These are phyloP conservation scores for Rugalucina vietnamica DNA, from an alignment of 2,888 invertebrate species.

Conservation along the genomic window DNA sequence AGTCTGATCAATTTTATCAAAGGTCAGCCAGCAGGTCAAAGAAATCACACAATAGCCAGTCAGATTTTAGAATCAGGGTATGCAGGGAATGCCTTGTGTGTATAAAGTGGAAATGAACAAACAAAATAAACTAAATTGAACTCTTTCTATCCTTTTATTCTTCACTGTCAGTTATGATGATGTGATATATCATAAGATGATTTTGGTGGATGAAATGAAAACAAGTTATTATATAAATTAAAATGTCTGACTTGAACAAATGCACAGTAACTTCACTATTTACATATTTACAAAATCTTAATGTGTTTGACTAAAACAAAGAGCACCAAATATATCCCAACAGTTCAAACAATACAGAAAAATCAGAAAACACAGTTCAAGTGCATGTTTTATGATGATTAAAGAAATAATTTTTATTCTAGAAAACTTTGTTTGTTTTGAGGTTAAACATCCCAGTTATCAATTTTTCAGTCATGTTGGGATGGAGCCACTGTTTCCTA, in stretches of 20 bases:
- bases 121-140: not conserved
- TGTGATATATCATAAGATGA: not conserved
- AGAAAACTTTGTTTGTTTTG: too few relatives aligned
- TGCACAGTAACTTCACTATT: not conserved
- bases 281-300: not conserved
- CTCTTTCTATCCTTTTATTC: conserved; percentile 13
- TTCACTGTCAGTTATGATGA: not conserved
- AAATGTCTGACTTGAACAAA: not conserved
- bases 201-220: not conserved
- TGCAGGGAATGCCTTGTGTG: too few relatives aligned
- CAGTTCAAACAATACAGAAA: not conserved
- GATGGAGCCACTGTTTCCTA: too few relatives aligned
- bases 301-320: not conserved
- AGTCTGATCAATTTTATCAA: too few relatives aligned
- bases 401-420: too few relatives aligned
- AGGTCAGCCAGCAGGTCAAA: too few relatives aligned
- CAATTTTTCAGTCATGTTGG: too few relatives aligned
- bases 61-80: too few relatives aligned
- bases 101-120: not conserved
- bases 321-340: conserved; percentile 7
- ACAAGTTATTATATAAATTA: conserved; percentile 2
- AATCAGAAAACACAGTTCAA: not conserved
- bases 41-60: too few relatives aligned
- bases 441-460: too few relatives aligned
- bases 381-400: too few relatives aligned